These are phyloP conservation scores for Esperia sulphurella DNA, from an alignment of 2,888 invertebrate species.

Conservation along the genomic window DNA sequence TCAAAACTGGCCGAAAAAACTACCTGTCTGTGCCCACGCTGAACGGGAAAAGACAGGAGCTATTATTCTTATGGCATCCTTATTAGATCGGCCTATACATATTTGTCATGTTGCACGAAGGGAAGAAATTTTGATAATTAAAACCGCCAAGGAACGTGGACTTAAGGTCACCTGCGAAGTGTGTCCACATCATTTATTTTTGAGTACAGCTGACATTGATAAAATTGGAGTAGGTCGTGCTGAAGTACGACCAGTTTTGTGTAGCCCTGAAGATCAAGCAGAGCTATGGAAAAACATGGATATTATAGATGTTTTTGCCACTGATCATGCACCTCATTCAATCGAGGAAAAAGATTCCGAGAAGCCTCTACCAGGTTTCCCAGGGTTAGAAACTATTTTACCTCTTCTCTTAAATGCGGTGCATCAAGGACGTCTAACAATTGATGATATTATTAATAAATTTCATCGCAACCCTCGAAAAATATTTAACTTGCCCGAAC, in stretches of 20 bases:
- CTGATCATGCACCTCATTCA: constrained; percentile 99
- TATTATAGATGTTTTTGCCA: constrained; percentile 98
- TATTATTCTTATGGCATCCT: constrained; percentile 91
- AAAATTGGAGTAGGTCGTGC: constrained; percentile 84
- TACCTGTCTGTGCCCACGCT: constrained; percentile 97
- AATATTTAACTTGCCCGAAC: constrained; percentile 98
- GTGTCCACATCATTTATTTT: constrained; percentile 98
- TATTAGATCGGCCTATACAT: constrained; percentile 94
- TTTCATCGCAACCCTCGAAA: constrained; percentile 95
- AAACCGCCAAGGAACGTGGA: constrained; percentile 93
- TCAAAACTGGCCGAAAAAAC: constrained; percentile 93
- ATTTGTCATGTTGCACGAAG: constrained; percentile 98
- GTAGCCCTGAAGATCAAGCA: constrained; percentile 93
- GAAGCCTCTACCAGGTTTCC: constrained; percentile 95
- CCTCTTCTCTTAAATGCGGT: constrained; percentile 97
- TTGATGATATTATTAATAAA: constrained; percentile 94
- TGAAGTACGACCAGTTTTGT: constrained; percentile 93
- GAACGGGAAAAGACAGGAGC: constrained; percentile 98
- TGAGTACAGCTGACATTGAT: constrained; percentile 88
- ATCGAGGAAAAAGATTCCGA: constrained; percentile 91
- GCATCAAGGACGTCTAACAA: constrained; percentile 89
- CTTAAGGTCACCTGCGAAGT: constrained; percentile 98
- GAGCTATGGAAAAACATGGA: constrained; percentile 99
- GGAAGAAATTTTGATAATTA: constrained; percentile 95
- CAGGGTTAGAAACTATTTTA: constrained; percentile 98